Base-by-base conservation (phyloP, 1,140 invertebrate genomes). In the Sitophilus oryzae region DNA sequence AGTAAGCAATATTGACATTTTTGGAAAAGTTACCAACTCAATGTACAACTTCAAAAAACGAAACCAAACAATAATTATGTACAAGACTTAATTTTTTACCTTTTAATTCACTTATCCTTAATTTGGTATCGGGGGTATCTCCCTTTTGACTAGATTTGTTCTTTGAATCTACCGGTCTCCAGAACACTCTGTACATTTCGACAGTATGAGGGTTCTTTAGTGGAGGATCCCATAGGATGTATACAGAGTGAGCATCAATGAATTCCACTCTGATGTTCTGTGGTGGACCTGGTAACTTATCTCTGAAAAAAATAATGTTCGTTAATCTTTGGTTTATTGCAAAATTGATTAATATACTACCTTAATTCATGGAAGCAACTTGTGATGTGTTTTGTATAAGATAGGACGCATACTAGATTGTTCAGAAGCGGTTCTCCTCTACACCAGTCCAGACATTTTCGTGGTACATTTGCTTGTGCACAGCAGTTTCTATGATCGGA, bases 401-500 rank as follows among this genome's bases (percentile, higher is more conserved):
- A 78, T 1, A 90, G 66, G 1, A 85, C 79, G 63, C 88, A 91
- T 1, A 81, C 68, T 45, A 81, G 80, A 23, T 79, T 77, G 48
- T 79, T 79, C 16, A 77, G 66, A 3, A 85, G 71, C 0, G 83
- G 74, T 56, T 84, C 79, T 1, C 85, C 85, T 44, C 76, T 71
- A 63, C 85, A 88, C 78, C 86, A 86, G 65, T 89, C 85, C 23
- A 90, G 71, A 65, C 88, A 91, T 34, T 78, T 76, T 4, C 82
- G 73, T 0, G 86, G 85, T 3, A 91, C 85, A 16, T 84, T 82
- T 66, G 77, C 79, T 8, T 84, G 80, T 0, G 82, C 82, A 67
- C 89, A 91, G 66, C 88, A 91, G 35, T 79, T 79, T 16, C 88
- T 73, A 66, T 91, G 88, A 70, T 91, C 88, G 59, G 81, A 84